phyloP scores from a whole-genome alignment of 1,140 invertebrate genomes.

The Aphelenchoides fujianensis region DNA sequence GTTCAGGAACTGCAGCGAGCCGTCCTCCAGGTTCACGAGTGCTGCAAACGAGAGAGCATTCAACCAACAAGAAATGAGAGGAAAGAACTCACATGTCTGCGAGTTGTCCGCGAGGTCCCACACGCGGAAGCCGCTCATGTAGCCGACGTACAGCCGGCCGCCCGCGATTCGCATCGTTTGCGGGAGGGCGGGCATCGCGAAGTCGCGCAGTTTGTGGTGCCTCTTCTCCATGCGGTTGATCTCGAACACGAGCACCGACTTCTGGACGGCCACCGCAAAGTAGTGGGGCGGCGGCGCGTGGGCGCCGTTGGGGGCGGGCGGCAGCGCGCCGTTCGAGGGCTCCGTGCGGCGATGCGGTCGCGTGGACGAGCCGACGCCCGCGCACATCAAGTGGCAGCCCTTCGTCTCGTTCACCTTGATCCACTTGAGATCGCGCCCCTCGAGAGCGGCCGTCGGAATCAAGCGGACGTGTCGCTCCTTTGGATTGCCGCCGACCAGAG shows the following conservation, averaged over 20 bases:
- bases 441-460: slow-evolving; percentile 79
- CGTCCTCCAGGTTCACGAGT: slow-evolving; percentile 60
- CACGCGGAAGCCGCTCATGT: slow-evolving; percentile 82
- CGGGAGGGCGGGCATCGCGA: slow-evolving; percentile 81
- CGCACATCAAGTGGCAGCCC: slow-evolving; percentile 73
- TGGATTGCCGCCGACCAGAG: slow-evolving; percentile 56
- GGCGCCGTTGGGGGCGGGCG: slow-evolving; percentile 11
- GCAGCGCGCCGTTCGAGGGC: slow-evolving; percentile 61
- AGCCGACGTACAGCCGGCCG: slow-evolving; percentile 82
- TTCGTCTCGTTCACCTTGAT: slow-evolving; percentile 76
- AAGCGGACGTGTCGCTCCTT: slow-evolving; percentile 84
- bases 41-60: slow-evolving; percentile 43
- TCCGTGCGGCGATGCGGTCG: slow-evolving; percentile 64
- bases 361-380: slow-evolving; percentile 67
- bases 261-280: slow-evolving; percentile 87
- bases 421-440: slow-evolving; percentile 91
- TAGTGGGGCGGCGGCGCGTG: slow-evolving; percentile 61
- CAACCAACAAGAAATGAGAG: too few species aligned
- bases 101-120: slow-evolving; percentile 77
- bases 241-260: slow-evolving; percentile 79
- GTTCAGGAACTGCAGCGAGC: slow-evolving; percentile 58
- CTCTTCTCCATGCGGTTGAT: slow-evolving; percentile 83
- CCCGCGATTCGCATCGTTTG: slow-evolving; percentile 84
- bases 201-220: slow-evolving; percentile 80
- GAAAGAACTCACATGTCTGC: slow-evolving; percentile 74